Evolutionary conservation across 2,113 vertebrate genomes (phyloP).

Genomic region (Periophthalmodon schlosseri): DNA sequence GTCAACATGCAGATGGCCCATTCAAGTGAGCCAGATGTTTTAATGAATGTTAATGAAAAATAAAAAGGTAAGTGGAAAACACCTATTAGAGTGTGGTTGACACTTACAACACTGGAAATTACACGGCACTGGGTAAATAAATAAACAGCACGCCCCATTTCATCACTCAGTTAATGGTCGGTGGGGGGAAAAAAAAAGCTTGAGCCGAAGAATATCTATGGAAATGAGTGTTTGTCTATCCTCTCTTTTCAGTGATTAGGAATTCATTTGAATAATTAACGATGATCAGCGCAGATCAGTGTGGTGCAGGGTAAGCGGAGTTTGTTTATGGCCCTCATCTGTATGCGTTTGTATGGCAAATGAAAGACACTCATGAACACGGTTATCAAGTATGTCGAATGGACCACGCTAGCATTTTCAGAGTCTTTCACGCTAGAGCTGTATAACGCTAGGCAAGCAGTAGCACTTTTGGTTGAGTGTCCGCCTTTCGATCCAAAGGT

Average conservation of each 20-base stretch:
- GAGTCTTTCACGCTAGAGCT: too few relatives aligned
- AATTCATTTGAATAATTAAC: constrained; percentile 80
- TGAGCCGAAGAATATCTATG: constrained; percentile 73
- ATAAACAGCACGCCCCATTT: constrained; percentile 74
- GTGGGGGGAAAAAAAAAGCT: constrained; percentile 46
- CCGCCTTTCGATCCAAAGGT: not conserved
- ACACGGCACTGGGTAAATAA: constrained; percentile 74
- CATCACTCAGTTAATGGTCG: constrained; percentile 76
- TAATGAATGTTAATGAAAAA: constrained; percentile 83
- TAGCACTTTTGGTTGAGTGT: not conserved
- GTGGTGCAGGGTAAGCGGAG: constrained; percentile 49
- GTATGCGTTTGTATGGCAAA: constrained; percentile 33
- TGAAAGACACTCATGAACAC: not conserved
- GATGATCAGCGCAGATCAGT: constrained; percentile 73
- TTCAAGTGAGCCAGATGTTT: constrained; percentile 80
- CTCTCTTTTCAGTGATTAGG: constrained; percentile 74
- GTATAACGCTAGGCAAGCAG: not conserved
- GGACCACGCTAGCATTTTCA: not conserved
- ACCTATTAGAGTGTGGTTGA: constrained; percentile 75
- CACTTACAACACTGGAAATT: constrained; percentile 68
- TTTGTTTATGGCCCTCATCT: constrained; percentile 44
- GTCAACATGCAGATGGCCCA: constrained; percentile 73
- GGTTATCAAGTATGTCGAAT: not conserved
- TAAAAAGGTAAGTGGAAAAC: constrained; percentile 77
- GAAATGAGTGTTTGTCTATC: constrained; percentile 79